A percentile compares a stretch with the other conserved stretches of the same genome.
Evolutionary conservation across 2,797 vertebrate genomes (phyloP).

Genomic region (Labeo calbasu): DNA sequence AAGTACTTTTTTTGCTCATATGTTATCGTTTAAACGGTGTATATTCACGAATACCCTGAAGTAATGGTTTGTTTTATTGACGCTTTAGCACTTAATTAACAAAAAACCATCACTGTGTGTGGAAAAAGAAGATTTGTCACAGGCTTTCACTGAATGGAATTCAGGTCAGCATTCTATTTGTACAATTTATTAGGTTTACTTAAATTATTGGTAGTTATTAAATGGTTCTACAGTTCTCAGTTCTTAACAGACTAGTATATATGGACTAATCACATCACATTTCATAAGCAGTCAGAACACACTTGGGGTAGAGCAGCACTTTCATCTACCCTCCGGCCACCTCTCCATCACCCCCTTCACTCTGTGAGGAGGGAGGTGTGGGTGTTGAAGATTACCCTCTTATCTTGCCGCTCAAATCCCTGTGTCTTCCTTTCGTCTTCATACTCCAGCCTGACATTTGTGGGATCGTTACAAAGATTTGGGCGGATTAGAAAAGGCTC

Average conservation of each 20-base stretch:
- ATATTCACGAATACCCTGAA: not conserved
- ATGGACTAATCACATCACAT: not conserved
- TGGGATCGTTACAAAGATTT: constrained; percentile 71
- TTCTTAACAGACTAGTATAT: not conserved
- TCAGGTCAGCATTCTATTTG: not conserved
- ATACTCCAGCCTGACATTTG: constrained; percentile 45
- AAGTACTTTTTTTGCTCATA: not conserved
- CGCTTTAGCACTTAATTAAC: not conserved
- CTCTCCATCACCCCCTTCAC: constrained; percentile 26
- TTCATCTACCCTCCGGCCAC: constrained; percentile 27
- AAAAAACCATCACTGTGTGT: not conserved
- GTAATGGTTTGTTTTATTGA: not conserved
- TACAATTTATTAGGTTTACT: too few relatives aligned
- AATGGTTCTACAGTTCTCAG: not conserved
- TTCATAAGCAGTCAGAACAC: constrained; percentile 1
- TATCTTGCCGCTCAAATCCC: constrained; percentile 51
- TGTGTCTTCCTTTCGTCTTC: constrained; percentile 33
- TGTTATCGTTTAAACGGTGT: not conserved
- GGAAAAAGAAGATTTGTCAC: not conserved
- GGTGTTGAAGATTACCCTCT: constrained; percentile 55
- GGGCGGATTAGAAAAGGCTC: constrained; percentile 63
- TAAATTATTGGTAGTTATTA: not conserved
- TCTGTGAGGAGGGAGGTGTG: constrained; percentile 41
- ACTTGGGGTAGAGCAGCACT: not conserved
- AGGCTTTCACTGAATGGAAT: not conserved